Conservation (phyloP, 2,888 invertebrate species). For the Luperina nickerlii region DNA sequence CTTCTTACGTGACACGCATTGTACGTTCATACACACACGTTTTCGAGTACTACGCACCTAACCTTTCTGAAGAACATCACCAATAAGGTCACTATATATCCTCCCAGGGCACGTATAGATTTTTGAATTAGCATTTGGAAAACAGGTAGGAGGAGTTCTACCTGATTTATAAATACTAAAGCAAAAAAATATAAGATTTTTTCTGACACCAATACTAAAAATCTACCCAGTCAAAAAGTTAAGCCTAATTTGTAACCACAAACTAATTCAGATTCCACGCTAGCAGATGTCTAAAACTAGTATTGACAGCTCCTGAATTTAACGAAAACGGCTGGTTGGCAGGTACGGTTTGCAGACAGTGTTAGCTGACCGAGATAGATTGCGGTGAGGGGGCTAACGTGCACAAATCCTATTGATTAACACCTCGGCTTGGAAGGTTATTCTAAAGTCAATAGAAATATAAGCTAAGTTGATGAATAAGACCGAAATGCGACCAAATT, state of each 20-base stretch:
- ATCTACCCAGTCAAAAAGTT: neutral
- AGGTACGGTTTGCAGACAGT: conserved; percentile 45
- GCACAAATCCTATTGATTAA: conserved; percentile 59
- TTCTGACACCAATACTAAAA: too few relatives aligned
- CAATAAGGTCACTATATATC: too few relatives aligned
- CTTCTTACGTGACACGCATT: too few relatives aligned
- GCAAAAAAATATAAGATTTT: too few relatives aligned
- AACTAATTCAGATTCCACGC: conserved; percentile 3
- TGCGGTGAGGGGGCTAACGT: conserved; percentile 48
- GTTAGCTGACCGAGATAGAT: conserved; percentile 68
- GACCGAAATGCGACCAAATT: neutral
- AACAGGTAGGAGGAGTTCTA: too few relatives aligned
- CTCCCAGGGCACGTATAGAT: too few relatives aligned
- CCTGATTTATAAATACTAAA: too few relatives aligned
- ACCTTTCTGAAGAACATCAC: too few relatives aligned
- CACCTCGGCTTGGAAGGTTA: conserved; percentile 12
- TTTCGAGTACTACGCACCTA: too few relatives aligned
- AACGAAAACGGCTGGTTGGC: conserved; percentile 24
- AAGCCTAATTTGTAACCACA: neutral
- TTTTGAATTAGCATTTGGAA: too few relatives aligned
- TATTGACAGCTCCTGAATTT: conserved; percentile 25
- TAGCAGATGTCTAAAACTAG: neutral
- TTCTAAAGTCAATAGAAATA: conserved; percentile 9
- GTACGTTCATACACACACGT: too few relatives aligned
- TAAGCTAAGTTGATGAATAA: neutral